Percentiles rank a stretch among this genome's conserved stretches.
Conservation (phyloP, 2,113 vertebrate species). For the Uria lomvia region DNA sequence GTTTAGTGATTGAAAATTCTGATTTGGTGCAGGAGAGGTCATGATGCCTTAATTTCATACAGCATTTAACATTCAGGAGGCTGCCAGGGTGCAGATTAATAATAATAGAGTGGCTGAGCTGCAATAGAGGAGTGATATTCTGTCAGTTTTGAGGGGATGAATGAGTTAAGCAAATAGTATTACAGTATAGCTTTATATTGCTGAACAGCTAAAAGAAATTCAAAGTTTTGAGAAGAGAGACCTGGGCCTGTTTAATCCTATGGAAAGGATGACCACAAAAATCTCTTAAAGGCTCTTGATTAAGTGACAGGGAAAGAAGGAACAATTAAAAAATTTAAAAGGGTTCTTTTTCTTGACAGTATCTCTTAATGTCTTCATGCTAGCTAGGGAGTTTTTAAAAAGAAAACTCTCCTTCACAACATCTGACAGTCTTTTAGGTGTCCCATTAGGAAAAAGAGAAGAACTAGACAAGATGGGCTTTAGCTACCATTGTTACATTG, state of each 20-base stretch:
- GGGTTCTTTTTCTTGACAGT: background rate
- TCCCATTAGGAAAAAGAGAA: background rate
- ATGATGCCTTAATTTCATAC: background rate
- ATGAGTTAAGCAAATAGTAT: background rate
- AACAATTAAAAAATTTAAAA: background rate
- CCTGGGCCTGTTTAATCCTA: background rate
- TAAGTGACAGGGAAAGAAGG: background rate
- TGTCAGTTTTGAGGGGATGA: background rate
- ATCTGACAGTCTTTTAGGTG: background rate
- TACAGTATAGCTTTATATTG: background rate
- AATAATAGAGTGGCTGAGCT: background rate
- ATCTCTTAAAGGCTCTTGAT: background rate
- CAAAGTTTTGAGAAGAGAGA: background rate
- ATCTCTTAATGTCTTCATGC: background rate
- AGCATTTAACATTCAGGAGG: background rate
- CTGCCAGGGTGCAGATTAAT: background rate
- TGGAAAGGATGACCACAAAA: background rate
- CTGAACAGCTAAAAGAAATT: background rate
- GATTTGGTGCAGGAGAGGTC: background rate
- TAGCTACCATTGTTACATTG: background rate
- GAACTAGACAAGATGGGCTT: background rate
- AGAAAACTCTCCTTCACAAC: background rate
- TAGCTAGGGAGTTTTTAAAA: background rate
- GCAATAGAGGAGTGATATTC: background rate
- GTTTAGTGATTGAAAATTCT: background rate